Evolutionary conservation across 2,113 vertebrate genomes (phyloP).

Genomic region (Zingel zingel): DNA sequence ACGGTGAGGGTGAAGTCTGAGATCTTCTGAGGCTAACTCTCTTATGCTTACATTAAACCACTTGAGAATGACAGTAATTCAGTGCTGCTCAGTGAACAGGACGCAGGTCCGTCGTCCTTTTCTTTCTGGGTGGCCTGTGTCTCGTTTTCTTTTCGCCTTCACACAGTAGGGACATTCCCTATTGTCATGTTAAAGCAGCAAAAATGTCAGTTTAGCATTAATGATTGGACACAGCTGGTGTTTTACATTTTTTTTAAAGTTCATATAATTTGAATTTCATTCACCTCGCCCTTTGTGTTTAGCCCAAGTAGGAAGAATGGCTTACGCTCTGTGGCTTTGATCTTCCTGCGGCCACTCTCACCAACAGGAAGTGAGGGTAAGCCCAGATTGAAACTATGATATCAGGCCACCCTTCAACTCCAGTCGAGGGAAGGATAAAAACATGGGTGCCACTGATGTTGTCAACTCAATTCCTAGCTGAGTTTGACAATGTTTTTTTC

Average conservation of each 20-base stretch:
- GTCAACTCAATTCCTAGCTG: neutral
- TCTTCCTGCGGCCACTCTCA: neutral
- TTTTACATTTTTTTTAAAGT: neutral
- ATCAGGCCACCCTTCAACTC: neutral
- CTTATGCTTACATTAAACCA: constrained; percentile 28
- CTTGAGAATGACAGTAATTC: constrained; percentile 37
- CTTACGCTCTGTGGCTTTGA: neutral
- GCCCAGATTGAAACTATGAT: neutral
- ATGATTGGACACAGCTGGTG: neutral
- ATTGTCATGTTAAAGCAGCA: neutral
- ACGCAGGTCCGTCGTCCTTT: constrained; percentile 14
- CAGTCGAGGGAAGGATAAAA: no score
- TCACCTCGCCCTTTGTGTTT: neutral
- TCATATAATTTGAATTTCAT: neutral
- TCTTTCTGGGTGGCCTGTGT: neutral
- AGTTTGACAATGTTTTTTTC: neutral
- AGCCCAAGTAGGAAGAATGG: neutral
- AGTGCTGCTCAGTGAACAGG: constrained; percentile 19
- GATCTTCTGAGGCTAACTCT: neutral
- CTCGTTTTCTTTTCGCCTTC: neutral
- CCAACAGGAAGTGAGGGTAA: neutral
- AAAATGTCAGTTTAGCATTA: neutral
- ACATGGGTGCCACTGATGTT: neutral
- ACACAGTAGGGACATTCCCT: neutral
- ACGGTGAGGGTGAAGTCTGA: constrained; percentile 1